Conservation (phyloP, 1,140 invertebrate genomes). For the Atta cephalotes region DNA sequence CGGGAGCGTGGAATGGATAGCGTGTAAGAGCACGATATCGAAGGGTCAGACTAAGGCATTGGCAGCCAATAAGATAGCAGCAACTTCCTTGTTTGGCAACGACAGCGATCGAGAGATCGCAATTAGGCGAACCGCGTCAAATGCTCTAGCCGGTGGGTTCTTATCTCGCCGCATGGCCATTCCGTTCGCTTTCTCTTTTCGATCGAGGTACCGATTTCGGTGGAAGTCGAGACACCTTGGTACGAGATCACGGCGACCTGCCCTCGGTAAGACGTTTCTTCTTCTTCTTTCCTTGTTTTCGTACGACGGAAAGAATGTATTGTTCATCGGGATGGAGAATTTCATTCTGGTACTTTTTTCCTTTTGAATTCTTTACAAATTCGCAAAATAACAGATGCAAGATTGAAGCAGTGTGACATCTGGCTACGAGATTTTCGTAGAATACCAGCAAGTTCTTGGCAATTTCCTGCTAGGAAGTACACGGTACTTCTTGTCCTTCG, state of each 20-base stretch:
- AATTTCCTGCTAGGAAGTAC: conserved; percentile 28
- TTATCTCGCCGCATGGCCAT: conserved; percentile 73
- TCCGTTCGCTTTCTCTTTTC: conserved; percentile 78
- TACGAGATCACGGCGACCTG: conserved; percentile 21
- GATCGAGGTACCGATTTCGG: conserved; percentile 71
- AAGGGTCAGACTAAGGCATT: conserved; percentile 69
- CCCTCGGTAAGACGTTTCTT: neutral
- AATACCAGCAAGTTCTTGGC: conserved; percentile 4
- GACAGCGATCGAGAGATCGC: conserved; percentile 75
- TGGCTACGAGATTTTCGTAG: conserved; percentile 34
- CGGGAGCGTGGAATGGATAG: neutral
- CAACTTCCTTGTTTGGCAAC: conserved; percentile 78
- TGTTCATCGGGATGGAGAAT: neutral
- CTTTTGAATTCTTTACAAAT: neutral
- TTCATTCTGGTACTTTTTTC: neutral
- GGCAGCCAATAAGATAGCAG: conserved; percentile 70
- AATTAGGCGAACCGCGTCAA: conserved; percentile 80
- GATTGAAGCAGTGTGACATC: conserved; percentile 20
- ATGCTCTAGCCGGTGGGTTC: conserved; percentile 72
- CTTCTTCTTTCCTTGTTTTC: neutral
- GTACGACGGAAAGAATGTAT: neutral
- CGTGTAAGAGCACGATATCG: conserved; percentile 65
- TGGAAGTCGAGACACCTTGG: conserved; percentile 52
- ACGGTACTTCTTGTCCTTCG: conserved; percentile 36
- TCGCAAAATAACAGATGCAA: conserved; percentile 34